Evolutionary conservation across 1,140 invertebrate genomes (phyloP).

Genomic region (Ceratina calcarata): DNA sequence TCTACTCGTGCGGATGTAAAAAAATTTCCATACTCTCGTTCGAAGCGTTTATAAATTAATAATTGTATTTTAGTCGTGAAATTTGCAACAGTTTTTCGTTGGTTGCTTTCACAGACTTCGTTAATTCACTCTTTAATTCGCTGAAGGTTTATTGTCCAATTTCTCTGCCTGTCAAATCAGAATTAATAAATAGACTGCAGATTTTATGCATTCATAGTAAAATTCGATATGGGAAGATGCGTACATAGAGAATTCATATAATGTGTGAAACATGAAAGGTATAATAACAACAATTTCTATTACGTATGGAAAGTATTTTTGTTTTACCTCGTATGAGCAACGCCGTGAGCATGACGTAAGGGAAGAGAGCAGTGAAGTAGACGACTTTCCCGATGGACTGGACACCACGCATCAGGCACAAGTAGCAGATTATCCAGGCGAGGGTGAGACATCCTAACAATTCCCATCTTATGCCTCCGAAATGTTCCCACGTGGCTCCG

Average conservation of each 20-base stretch:
- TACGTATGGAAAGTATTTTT: no score
- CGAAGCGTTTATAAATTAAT: neutral
- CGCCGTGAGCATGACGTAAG: conserved; percentile 88
- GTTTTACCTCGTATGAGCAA: conserved; percentile 83
- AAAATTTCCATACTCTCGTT: no score
- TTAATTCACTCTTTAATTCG: conserved; percentile 2
- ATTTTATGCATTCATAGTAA: no score
- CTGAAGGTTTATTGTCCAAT: neutral
- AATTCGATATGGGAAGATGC: no score
- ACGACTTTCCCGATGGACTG: conserved; percentile 91
- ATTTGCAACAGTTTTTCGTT: neutral
- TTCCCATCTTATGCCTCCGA: conserved; percentile 87
- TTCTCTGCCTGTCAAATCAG: no score
- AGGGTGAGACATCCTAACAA: conserved; percentile 86
- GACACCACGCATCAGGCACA: conserved; percentile 85
- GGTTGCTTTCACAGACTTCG: no score
- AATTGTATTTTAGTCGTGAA: conserved; percentile 10
- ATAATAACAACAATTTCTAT: conserved; percentile 6
- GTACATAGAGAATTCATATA: no score
- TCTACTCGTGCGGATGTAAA: no score
- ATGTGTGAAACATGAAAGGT: no score
- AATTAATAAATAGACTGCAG: no score
- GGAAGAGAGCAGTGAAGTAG: conserved; percentile 88
- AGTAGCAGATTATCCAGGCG: conserved; percentile 88
- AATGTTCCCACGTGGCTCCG: conserved; percentile 83